phyloP scores from a whole-genome alignment of 1,140 invertebrate genomes.

The Drosophila truncata region DNA sequence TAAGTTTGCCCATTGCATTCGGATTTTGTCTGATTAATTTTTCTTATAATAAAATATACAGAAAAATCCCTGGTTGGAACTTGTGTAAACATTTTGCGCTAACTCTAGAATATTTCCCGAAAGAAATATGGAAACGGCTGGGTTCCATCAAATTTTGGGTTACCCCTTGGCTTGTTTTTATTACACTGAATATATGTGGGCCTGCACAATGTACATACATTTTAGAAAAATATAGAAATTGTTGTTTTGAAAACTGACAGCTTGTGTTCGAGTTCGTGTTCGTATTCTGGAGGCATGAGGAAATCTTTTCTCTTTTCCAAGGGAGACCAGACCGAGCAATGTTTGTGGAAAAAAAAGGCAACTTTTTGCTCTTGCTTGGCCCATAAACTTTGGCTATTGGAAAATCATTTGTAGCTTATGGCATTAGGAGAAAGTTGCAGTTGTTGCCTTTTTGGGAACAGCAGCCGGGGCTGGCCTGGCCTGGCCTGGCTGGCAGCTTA shows the following conservation, averaged over 20 bases:
- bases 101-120: not conserved
- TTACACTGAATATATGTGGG: conserved; percentile 38
- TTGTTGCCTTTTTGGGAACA: conserved; percentile 44
- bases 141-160: conserved; percentile 49
- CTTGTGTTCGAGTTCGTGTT: conserved; percentile 42
- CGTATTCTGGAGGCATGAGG: conserved; percentile 37
- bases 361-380: conserved; percentile 16
- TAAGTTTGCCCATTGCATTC: conserved; percentile 15
- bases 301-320: conserved; percentile 8
- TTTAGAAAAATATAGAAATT: conserved; percentile 18
- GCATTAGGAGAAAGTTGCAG: conserved; percentile 61
- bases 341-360: conserved; percentile 11
- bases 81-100: conserved; percentile 58
- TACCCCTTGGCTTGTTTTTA: conserved; percentile 42
- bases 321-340: not conserved
- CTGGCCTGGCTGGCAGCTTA: conserved; percentile 21
- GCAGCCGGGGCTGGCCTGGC: conserved; percentile 10
- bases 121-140: conserved; percentile 45
- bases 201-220: not conserved
- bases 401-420: conserved; percentile 44
- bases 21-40: conserved; percentile 31
- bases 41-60: conserved; percentile 12
- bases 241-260: conserved; percentile 57
- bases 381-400: conserved; percentile 37
- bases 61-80: conserved; percentile 12